Evolutionary conservation across 1,140 invertebrate genomes (phyloP).

Genomic region (Diorhabda sublineata): DNA sequence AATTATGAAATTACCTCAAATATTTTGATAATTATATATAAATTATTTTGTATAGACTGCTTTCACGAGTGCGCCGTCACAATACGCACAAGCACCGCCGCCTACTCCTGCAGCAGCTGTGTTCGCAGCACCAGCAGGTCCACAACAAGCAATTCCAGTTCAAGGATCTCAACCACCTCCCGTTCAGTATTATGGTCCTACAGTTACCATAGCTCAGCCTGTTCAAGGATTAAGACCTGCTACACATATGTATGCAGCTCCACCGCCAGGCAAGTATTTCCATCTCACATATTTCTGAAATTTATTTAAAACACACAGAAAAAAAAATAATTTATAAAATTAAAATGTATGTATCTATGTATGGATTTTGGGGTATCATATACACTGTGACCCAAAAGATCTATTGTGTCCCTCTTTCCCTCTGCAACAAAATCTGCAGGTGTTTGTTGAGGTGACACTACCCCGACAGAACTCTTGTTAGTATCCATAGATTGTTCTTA

Average conservation of each 20-base stretch:
- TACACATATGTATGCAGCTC: constrained; percentile 39
- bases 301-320: too few relatives aligned
- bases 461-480: too few relatives aligned
- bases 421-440: too few relatives aligned
- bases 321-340: too few relatives aligned
- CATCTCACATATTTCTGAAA: neutral
- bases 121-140: constrained; percentile 25
- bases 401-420: too few relatives aligned
- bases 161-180: constrained; percentile 25
- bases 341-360: too few relatives aligned
- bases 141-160: constrained; percentile 16
- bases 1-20: too few relatives aligned
- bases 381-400: too few relatives aligned
- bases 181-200: constrained; percentile 40
- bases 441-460: too few relatives aligned
- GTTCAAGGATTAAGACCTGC: constrained; percentile 30
- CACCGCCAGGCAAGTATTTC: constrained; percentile 25
- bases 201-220: constrained; percentile 39
- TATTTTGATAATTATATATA: too few relatives aligned
- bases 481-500: too few relatives aligned
- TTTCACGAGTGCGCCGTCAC: constrained; percentile 25
- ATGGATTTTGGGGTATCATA: too few relatives aligned
- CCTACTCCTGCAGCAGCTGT: constrained; percentile 5
- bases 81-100: constrained; percentile 28
- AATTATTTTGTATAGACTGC: constrained; percentile 12